Conservation (phyloP, 2,113 vertebrate genomes). For the Loxodonta africana region DNA sequence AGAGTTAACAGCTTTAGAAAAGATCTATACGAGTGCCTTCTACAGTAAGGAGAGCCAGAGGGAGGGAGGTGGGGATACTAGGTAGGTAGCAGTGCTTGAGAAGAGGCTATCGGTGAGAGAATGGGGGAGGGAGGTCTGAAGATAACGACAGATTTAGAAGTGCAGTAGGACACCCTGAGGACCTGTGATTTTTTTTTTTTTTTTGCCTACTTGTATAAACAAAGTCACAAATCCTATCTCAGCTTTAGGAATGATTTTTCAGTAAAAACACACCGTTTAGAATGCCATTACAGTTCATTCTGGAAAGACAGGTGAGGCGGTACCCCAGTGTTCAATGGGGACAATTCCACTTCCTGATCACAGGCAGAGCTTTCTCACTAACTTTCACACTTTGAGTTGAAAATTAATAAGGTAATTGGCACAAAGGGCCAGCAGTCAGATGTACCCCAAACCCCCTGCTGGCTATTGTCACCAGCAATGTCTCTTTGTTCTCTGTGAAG, state of each 20-base stretch:
- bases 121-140: background rate
- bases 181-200: background rate
- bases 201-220: background rate
- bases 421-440: background rate
- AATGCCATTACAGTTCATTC: background rate
- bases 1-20: background rate
- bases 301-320: background rate
- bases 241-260: conserved; percentile 7
- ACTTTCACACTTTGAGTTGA: background rate
- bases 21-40: background rate
- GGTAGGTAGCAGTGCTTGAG: background rate
- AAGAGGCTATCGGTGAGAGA: background rate
- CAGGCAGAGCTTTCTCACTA: background rate
- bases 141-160: background rate
- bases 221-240: background rate
- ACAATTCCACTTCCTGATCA: background rate
- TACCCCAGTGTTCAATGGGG: too few relatives aligned
- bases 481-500: background rate
- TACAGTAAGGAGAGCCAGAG: background rate
- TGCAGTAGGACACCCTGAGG: background rate
- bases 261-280: background rate
- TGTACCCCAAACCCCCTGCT: background rate
- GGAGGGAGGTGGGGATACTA: background rate
- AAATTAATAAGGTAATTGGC: background rate
- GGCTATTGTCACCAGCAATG: background rate